Evolutionary conservation across 2,113 vertebrate genomes (phyloP).

Genomic region (Mobula hypostoma): DNA sequence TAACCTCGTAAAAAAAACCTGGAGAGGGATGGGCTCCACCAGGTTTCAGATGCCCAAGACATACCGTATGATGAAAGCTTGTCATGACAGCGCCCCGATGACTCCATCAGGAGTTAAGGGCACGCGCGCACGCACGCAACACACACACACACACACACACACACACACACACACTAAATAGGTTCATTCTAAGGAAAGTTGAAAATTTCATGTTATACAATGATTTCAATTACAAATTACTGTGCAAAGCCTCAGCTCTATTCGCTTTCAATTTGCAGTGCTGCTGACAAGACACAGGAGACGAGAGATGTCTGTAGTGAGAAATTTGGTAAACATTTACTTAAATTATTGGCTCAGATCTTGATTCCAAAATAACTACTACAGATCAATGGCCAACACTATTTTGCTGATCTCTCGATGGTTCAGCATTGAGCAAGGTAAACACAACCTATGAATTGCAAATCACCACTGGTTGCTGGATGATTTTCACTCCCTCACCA

Average conservation of each 20-base stretch:
- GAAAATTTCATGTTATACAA: not conserved
- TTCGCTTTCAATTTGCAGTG: not conserved
- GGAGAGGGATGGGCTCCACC: too few species aligned
- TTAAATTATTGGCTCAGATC: not conserved
- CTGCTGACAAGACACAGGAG: not conserved
- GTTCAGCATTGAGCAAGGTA: not conserved
- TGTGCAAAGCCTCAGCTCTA: not conserved
- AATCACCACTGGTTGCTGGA: not conserved
- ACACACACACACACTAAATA: not conserved
- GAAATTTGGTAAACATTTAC: not conserved
- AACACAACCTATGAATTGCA: not conserved
- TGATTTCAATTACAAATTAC: not conserved
- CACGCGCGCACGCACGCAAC: too few species aligned
- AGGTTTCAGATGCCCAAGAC: too few species aligned
- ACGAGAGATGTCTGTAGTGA: too few species aligned
- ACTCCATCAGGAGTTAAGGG: too few species aligned
- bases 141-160: too few species aligned
- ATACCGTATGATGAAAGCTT: too few species aligned
- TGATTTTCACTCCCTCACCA: not conserved
- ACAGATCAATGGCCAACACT: not conserved
- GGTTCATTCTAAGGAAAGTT: not conserved
- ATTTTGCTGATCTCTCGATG: not conserved
- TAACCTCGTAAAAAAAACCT: too few species aligned
- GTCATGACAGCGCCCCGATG: too few species aligned
- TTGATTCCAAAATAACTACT: not conserved